Evolutionary conservation across 2,113 vertebrate genomes (phyloP), one percentile per base, ranked within the genome.

Genomic region (Bubo blakistoni): DNA sequence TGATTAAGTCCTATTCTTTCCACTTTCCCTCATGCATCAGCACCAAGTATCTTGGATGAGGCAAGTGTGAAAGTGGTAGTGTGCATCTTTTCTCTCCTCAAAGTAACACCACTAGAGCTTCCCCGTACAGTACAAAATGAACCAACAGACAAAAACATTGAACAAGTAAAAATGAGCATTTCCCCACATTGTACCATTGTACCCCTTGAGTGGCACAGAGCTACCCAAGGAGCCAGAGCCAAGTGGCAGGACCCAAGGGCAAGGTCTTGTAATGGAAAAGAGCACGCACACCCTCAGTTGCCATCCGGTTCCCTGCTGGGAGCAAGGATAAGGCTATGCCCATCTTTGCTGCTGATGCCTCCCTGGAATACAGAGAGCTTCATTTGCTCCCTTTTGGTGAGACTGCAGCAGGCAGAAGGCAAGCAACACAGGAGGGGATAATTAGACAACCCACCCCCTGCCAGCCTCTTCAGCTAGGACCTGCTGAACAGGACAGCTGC

Each of bases 241-340:
- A 52, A 22, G 36, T 11, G 8, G 14, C 34, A 66, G 27, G 24
- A 34, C n/a, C 9, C 34, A 34, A 54, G 38, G 26, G 54, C 32
- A 29, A 51, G 4, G 26, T 49, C 30, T 29, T 32, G 17, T 4
- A 1, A 8, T 11, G 22, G 30, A 49, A 26, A 55, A 54, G 26
- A 38, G 16, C 13, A 29, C 9, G 8, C 13, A 3, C 0, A 0
- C 2, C 2, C 8, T 2, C 19, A 14, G 19, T 4, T 61, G 32
- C 42, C 25, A 19, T 16, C 36, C 13, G 40, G 47, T 29, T 38
- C 17, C 40, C 13, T 38, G 0, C 26, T 4, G 13, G 8, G 22
- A 73, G 5, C 0, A 1, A 49, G 17, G 18, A 8, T n/a, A 46
- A 77, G 19, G 21, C 16, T 4, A 36, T 11, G 11, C 21, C 27